Conservation (phyloP, 2,888 invertebrate species). For the Drosophila mercatorum region DNA sequence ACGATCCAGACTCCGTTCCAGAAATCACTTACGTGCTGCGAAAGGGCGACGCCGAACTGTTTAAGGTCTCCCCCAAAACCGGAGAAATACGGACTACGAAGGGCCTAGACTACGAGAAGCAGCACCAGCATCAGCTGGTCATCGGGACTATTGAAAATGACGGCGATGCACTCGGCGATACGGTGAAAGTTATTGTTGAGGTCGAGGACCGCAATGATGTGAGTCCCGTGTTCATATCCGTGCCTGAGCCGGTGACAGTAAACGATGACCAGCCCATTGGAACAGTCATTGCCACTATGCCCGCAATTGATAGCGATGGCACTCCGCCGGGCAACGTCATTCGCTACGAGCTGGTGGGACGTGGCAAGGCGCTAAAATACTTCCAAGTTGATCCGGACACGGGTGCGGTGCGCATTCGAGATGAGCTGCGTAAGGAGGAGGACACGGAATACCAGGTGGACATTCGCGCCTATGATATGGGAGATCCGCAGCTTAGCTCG, state of each 20-base stretch:
- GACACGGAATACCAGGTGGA: constrained; percentile 96
- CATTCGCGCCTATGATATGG: constrained; percentile 93
- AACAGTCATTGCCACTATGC: constrained; percentile 90
- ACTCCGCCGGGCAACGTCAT: constrained; percentile 93
- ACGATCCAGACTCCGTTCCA: constrained; percentile 92
- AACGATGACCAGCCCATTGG: constrained; percentile 94
- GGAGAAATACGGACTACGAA: constrained; percentile 91
- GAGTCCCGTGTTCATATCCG: constrained; percentile 93
- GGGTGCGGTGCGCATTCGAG: constrained; percentile 91
- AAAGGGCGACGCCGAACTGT: constrained; percentile 92
- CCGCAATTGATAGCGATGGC: constrained; percentile 93
- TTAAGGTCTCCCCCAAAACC: constrained; percentile 92
- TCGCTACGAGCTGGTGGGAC: constrained; percentile 92
- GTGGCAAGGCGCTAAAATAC: constrained; percentile 92
- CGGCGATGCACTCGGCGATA: constrained; percentile 88
- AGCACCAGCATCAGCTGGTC: constrained; percentile 89
- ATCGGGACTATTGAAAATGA: constrained; percentile 94
- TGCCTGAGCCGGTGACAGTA: constrained; percentile 92
- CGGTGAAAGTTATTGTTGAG: constrained; percentile 86
- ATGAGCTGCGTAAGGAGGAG: constrained; percentile 93
- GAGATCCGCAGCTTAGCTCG: constrained; percentile 93
- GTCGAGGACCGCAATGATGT: constrained; percentile 94
- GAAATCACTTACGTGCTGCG: constrained; percentile 94
- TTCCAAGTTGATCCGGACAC: constrained; percentile 95
- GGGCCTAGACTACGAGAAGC: constrained; percentile 92